Evolutionary conservation across 2,113 vertebrate species (phyloP), one percentile per base, ranked within the genome.

Genomic region (Grallaria varia): DNA sequence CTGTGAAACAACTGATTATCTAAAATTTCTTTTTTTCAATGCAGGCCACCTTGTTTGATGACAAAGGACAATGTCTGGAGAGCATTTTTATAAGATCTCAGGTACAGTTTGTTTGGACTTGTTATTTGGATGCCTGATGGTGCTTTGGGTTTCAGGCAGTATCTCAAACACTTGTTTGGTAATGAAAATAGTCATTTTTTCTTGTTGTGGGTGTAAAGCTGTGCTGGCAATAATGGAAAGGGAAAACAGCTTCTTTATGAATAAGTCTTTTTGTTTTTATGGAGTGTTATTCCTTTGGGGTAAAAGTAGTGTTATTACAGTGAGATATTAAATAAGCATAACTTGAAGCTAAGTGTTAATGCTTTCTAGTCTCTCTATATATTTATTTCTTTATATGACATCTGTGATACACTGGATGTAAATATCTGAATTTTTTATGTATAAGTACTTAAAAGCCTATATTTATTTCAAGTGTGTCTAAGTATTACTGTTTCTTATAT

Each of bases 51-150:
- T 95, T 98, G 93, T 97, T 95, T 96, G 98, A 98, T 87, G 98
- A 98, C 86, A 98, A 98, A 97, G 98, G 98, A 87, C 96, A 96
- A 24, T 97, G 96, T 69, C 94, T 98, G 97, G 98, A 98, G 72
- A 98, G 80, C 49, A 77, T 98, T n/a, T 98, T 98, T 96, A 50
- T 98, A 53, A 98, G 97, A 68, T 95, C 86, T 94, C 95, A 98
- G 98, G 98, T 98, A 98, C 76, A 0, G 81, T 84, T 72, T 42
- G 3, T 59, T 64, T 10, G 14, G 35, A 35, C 10, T 39, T 40
- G 9, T 56, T 23, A 2, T 45, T 74, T 58, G 77, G 52, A 4
- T 20, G 24, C 47, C 55, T 42, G 22, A 8, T 20, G 23, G 17
- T 33, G 8, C 18, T 64, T 79, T 58, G 20, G 28, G 22, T 50